These are phyloP conservation scores for Zygogramma bicolorata DNA, from an alignment of 2,888 invertebrate genomes.

Conservation along the genomic window DNA sequence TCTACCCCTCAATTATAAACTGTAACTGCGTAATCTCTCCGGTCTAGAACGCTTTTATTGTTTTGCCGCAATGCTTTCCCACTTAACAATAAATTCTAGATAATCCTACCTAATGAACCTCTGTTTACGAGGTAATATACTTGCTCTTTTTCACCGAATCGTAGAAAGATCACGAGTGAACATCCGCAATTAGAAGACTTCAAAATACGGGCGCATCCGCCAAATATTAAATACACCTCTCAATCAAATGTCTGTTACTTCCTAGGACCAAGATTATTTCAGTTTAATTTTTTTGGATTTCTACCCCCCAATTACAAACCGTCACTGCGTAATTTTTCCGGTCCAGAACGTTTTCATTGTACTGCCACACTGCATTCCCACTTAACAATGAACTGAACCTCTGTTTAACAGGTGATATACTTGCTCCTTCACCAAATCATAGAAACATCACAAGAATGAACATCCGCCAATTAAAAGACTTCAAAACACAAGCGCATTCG, in stretches of 20 bases:
- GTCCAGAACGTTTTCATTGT: slow-evolving; percentile 24
- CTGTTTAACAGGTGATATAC: slow-evolving; percentile 28
- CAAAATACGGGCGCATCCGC: too few species aligned
- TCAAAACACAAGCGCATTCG: too few species aligned
- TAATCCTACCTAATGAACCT: slow-evolving; percentile 39
- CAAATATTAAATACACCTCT: too few species aligned
- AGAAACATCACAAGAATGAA: too few species aligned
- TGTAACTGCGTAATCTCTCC: slow-evolving; percentile 39
- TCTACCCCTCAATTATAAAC: slow-evolving; percentile 43
- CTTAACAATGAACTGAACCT: slow-evolving; percentile 38
- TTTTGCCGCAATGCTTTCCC: slow-evolving; percentile 24
- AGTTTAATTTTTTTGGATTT: slow-evolving; percentile 42
- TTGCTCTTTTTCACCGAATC: too few species aligned
- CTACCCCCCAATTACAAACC: slow-evolving; percentile 42
- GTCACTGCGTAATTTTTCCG: slow-evolving; percentile 39
- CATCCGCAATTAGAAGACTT: too few species aligned
- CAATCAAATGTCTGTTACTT: too few species aligned
- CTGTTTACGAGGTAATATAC: slow-evolving; percentile 29
- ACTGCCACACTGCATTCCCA: slow-evolving; percentile 26
- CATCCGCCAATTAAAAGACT: too few species aligned
- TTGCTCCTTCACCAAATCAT: too few species aligned
- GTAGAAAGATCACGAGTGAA: too few species aligned
- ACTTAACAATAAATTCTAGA: slow-evolving; percentile 36
- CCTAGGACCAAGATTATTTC: too few species aligned
- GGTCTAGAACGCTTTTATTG: slow-evolving; percentile 24